Conservation (phyloP, 2,797 vertebrate genomes). For the Babyrousa celebensis region DNA sequence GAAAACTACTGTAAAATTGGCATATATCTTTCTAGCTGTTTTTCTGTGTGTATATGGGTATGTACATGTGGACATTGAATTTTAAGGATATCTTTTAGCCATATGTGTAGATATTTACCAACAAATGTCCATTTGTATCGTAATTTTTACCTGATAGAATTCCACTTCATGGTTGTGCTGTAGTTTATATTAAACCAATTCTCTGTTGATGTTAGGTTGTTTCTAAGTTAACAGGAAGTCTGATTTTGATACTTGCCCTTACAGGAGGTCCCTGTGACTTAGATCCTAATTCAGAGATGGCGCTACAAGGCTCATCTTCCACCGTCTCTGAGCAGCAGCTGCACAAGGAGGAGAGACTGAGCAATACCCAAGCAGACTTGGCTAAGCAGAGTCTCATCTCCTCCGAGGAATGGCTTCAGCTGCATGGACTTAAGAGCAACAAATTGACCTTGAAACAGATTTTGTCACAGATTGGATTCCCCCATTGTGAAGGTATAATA, state of each 20-base stretch:
- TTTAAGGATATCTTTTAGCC: slow-evolving; percentile 32
- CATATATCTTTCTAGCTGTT: neutral
- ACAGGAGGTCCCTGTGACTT: slow-evolving; percentile 77
- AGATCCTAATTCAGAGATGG: slow-evolving; percentile 67
- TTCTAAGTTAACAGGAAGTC: slow-evolving; percentile 22
- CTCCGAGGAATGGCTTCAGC: slow-evolving; percentile 92
- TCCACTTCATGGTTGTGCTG: neutral
- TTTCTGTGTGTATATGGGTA: neutral
- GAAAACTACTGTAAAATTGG: neutral
- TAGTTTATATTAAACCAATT: slow-evolving; percentile 23
- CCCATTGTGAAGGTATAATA: slow-evolving; percentile 91
- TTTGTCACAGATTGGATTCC: slow-evolving; percentile 92
- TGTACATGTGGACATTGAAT: neutral
- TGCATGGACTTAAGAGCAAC: slow-evolving; percentile 91
- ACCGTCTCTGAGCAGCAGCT: slow-evolving; percentile 59
- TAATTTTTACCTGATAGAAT: slow-evolving; percentile 54
- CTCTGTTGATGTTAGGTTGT: neutral
- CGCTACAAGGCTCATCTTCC: neutral
- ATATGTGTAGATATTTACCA: neutral
- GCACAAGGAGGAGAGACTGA: slow-evolving; percentile 50
- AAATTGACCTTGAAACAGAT: slow-evolving; percentile 92
- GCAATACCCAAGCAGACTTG: slow-evolving; percentile 47
- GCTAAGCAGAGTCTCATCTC: slow-evolving; percentile 89
- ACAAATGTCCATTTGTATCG: neutral
- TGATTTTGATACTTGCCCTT: slow-evolving; percentile 72